Percentiles rank a stretch among this genome's conserved stretches.
phyloP scores from a whole-genome alignment of 1,140 invertebrate genomes.

The Zeugodacus cucurbitae region DNA sequence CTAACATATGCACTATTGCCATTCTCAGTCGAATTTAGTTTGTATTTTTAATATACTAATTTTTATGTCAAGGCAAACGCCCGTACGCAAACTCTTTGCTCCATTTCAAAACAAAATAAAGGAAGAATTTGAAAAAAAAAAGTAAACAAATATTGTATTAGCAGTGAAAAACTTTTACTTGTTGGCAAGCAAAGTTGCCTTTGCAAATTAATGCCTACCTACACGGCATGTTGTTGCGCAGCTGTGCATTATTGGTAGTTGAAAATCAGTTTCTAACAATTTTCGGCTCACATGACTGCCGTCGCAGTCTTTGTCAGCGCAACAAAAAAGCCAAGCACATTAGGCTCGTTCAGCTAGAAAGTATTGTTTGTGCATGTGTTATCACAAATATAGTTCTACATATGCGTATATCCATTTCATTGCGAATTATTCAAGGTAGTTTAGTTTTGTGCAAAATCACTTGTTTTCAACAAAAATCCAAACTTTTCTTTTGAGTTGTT shows the following conservation, averaged over 20 bases:
- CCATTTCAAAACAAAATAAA: no score
- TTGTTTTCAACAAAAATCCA: background rate
- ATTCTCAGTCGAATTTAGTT: background rate
- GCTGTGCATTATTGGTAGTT: background rate
- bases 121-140: no score
- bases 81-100: background rate
- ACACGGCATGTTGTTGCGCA: background rate
- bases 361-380: background rate
- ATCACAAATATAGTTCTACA: background rate
- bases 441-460: background rate
- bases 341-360: background rate
- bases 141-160: background rate
- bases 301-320: background rate
- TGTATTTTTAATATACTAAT: background rate
- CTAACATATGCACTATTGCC: no score
- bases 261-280: background rate
- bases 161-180: background rate
- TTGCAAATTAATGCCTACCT: constrained; percentile 2
- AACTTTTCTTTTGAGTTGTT: background rate
- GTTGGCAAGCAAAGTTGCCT: background rate
- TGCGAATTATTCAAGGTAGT: constrained; percentile 17
- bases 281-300: background rate
- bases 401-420: background rate
- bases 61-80: background rate
- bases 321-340: background rate